Evolutionary conservation across 2,888 invertebrate species (phyloP), one percentile per base, ranked within the genome.

Genomic region (Carcina quercana): DNA sequence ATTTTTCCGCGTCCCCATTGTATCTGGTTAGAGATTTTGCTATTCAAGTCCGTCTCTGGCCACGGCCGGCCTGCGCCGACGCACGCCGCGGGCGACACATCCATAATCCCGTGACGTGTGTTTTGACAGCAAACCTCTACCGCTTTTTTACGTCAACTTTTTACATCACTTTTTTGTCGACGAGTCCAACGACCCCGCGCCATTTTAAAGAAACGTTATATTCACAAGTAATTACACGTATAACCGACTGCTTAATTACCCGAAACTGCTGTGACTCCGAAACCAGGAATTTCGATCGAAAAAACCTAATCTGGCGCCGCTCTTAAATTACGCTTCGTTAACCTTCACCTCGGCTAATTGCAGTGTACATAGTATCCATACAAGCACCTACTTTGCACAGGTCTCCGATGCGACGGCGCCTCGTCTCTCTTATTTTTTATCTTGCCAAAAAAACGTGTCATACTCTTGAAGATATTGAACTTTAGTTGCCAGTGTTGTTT

Each of bases 51-150:
- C n/a, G n/a, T n/a, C n/a, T n/a, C n/a, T n/a, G n/a, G n/a, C n/a
- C n/a, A n/a, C n/a, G n/a, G n/a, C n/a, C n/a, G n/a, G 35, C 41
- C 34, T 42, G 47, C 3, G 20, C 10, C 43, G 43, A 40, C 44
- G 33, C 38, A 26, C 50, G 71, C 74, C 68, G 50, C 66, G 47
- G 72, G 74, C 73, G 68, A 71, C 67, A 70, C 69, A 72, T 76
- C 67, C 60, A 76, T 78, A 78, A 75, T 71, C 78, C 78, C 53
- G 76, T 76, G 78, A 76, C 78, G 76, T 68, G 58, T 71, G 66
- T 73, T 76, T 72, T 78, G 80, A 79, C 76, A 72, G 70, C 62
- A 54, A 42, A 50, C 44, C 59, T 57, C 57, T 50, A 47, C 59
- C 53, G 52, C 50, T 70, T 72, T 64, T 70, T 66, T 27, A 43